These are phyloP conservation scores for Misgurnus mizolepis DNA, from an alignment of 2,113 vertebrate species.

Conservation along the genomic window DNA sequence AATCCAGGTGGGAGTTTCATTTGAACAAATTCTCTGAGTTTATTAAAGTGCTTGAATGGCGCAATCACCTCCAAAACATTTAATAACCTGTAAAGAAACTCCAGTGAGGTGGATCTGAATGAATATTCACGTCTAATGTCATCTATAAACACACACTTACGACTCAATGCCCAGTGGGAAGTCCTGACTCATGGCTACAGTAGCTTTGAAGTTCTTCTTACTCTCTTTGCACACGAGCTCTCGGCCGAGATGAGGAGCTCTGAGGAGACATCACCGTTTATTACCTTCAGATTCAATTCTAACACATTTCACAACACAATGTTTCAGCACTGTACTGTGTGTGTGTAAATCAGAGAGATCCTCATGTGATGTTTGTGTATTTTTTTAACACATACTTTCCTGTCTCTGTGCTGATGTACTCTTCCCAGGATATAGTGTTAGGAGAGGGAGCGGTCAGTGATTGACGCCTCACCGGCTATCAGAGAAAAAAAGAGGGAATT, in stretches of 20 bases:
- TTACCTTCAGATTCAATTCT: too few species aligned
- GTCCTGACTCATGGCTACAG: constrained; percentile 98
- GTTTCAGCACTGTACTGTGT: background rate
- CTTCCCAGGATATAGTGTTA: constrained; percentile 96
- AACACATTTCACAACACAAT: too few species aligned
- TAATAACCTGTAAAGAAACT: constrained; percentile 81
- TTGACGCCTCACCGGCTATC: constrained; percentile 87
- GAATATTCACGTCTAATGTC: too few species aligned
- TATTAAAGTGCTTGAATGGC: constrained; percentile 99
- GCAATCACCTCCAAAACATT: constrained; percentile 99
- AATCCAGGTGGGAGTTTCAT: constrained; percentile 99
- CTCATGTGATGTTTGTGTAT: background rate
- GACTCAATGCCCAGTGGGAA: constrained; percentile 96
- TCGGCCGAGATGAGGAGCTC: constrained; percentile 94
- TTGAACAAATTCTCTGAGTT: constrained; percentile 99
- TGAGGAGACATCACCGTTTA: constrained; percentile 55
- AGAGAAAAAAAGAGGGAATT: constrained; percentile 2
- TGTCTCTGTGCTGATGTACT: constrained; percentile 94
- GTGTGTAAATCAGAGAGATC: background rate
- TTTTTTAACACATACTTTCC: constrained; percentile 82
- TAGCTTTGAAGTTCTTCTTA: constrained; percentile 99
- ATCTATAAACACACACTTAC: constrained; percentile 75
- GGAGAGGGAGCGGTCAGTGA: constrained; percentile 89
- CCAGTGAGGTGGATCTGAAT: background rate
- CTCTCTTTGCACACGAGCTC: constrained; percentile 98